phyloP scores from a whole-genome alignment of 2,888 invertebrate species.

The Drosophila aldrichi region DNA sequence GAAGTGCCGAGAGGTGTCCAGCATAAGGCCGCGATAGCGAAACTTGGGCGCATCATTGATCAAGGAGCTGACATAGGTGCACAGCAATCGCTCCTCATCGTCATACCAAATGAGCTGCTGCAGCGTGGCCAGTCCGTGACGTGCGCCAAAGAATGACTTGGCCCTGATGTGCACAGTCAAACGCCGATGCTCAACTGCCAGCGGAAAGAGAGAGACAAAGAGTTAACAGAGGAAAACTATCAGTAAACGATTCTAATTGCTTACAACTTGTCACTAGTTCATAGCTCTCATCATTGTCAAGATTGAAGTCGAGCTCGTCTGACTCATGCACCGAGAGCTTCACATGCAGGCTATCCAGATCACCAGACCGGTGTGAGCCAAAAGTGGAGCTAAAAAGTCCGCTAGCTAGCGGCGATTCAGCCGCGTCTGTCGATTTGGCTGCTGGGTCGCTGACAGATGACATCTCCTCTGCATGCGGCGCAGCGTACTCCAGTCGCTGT shows the following conservation, averaged over 20 bases:
- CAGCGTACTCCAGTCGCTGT: constrained; percentile 76
- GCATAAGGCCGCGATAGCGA: constrained; percentile 92
- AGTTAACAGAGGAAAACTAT: not conserved
- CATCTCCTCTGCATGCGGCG: constrained; percentile 35
- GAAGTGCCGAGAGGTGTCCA: constrained; percentile 96
- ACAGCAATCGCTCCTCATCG: constrained; percentile 88
- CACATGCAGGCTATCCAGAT: constrained; percentile 82
- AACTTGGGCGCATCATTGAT: constrained; percentile 92
- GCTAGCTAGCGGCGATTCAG: constrained; percentile 40
- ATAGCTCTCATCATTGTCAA: constrained; percentile 92
- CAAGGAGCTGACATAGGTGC: constrained; percentile 88
- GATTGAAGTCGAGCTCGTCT: constrained; percentile 87
- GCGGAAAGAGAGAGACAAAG: not conserved
- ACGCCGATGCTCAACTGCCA: constrained; percentile 78
- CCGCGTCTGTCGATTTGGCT: constrained; percentile 27
- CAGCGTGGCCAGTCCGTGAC: constrained; percentile 91
- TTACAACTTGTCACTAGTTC: constrained; percentile 87
- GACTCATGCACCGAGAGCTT: constrained; percentile 87
- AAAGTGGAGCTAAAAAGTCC: constrained; percentile 68
- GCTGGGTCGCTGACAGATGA: constrained; percentile 40
- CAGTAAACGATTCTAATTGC: constrained; percentile 46
- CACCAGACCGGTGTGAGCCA: constrained; percentile 67
- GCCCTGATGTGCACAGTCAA: constrained; percentile 89
- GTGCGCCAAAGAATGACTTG: constrained; percentile 90
- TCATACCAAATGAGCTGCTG: constrained; percentile 94